Conservation (phyloP, 2,888 invertebrate species). For the Nineta flava region DNA sequence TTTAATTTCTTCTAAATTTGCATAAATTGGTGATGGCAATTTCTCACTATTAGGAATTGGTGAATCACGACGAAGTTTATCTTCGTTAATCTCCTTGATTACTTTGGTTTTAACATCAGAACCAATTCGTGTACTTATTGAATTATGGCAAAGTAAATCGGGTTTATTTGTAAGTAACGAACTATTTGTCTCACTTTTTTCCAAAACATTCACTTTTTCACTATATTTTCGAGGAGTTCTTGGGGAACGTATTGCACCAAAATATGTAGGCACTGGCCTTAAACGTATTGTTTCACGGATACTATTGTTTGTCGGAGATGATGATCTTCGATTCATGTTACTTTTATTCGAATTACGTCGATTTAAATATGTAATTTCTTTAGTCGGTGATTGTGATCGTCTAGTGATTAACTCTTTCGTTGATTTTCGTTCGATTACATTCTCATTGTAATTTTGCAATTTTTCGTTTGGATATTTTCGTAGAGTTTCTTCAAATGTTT, state of each 20-base stretch:
- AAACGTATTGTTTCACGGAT: not conserved
- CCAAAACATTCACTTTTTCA: not conserved
- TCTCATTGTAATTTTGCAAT: not conserved
- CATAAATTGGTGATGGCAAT: conserved; percentile 20
- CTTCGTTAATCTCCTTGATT: not conserved
- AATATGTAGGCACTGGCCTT: conserved; percentile 1
- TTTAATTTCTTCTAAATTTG: conserved; percentile 20
- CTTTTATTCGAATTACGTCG: not conserved
- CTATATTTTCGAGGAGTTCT: conserved; percentile 2
- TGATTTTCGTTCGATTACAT: not conserved
- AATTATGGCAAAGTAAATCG: not conserved
- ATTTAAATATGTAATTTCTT: not conserved
- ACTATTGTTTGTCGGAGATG: not conserved
- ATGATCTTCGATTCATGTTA: not conserved
- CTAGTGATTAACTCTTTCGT: not conserved
- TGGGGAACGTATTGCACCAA: not conserved
- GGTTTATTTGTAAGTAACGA: not conserved
- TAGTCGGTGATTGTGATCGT: conserved; percentile 2
- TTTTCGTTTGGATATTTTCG: not conserved
- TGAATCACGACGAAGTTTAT: not conserved
- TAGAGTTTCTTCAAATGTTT: not conserved
- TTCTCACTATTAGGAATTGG: not conserved
- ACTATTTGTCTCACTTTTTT: not conserved
- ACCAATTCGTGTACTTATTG: not conserved
- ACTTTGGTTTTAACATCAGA: not conserved